Percentiles rank a stretch among this genome's conserved stretches.
phyloP scores from a whole-genome alignment of 1,140 invertebrate species.

The Neodiprion lecontei region DNA sequence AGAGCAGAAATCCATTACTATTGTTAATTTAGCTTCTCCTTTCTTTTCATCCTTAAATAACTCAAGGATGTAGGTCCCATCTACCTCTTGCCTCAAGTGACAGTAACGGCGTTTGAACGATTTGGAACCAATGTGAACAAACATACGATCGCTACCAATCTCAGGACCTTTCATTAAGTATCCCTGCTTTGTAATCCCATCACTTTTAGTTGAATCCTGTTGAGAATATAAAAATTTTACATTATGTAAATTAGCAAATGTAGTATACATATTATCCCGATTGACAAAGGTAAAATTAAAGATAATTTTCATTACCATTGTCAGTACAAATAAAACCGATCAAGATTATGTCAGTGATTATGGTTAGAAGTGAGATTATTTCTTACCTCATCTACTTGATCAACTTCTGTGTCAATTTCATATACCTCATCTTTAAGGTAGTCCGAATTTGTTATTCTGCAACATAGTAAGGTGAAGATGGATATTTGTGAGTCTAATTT shows the following conservation, averaged over 20 bases:
- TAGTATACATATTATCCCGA: not conserved
- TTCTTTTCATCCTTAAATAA: conserved; percentile 93
- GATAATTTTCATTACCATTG: not conserved
- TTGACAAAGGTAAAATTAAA: not conserved
- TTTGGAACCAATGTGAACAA: conserved; percentile 85
- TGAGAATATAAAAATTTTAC: conserved; percentile 25
- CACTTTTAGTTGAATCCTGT: conserved; percentile 65
- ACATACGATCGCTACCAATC: conserved; percentile 81
- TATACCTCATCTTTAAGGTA: conserved; percentile 83
- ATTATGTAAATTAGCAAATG: not conserved
- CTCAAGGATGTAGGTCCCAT: conserved; percentile 89
- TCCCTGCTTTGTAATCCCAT: conserved; percentile 86
- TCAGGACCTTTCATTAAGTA: conserved; percentile 91
- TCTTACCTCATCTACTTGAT: conserved; percentile 78
- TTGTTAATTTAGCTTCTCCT: conserved; percentile 87
- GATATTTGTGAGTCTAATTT: conserved; percentile 22
- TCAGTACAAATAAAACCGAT: not conserved
- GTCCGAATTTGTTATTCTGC: conserved; percentile 68
- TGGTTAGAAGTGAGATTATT: no score
- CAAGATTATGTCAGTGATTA: not conserved
- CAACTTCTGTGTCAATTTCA: conserved; percentile 85
- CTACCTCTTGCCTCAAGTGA: conserved; percentile 85
- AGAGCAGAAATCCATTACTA: conserved; percentile 91
- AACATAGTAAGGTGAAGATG: conserved; percentile 34
- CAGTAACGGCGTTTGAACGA: conserved; percentile 92